Conservation (phyloP, 2,113 vertebrate genomes). For the Aegotheles bennettii region DNA sequence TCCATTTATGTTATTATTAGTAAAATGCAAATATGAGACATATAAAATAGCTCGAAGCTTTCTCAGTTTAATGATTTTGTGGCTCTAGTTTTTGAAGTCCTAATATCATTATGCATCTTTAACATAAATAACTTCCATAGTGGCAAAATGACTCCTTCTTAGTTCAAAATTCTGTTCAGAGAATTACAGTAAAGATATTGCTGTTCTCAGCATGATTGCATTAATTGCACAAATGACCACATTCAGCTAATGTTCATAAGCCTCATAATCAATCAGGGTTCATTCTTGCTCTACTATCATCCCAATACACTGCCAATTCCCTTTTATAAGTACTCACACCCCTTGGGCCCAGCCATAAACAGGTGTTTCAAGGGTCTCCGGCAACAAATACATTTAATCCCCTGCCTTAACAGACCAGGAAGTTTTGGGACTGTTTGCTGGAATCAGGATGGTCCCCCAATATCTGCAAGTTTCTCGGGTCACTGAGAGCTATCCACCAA, state of each 20-base stretch:
- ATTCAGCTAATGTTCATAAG: constrained; percentile 19
- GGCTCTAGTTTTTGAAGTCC: neutral
- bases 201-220: constrained; percentile 40
- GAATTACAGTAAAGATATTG: constrained; percentile 24
- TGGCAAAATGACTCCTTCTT: constrained; percentile 28
- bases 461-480: neutral
- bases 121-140: constrained; percentile 24
- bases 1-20: neutral
- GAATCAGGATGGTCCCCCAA: rapidly evolving
- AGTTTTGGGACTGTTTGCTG: neutral
- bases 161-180: constrained; percentile 16
- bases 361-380: neutral
- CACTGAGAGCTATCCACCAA: neutral
- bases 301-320: neutral
- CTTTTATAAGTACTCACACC: neutral
- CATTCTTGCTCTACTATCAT: neutral
- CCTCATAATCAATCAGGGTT: constrained; percentile 27
- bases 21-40: neutral
- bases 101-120: constrained; percentile 17
- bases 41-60: constrained; percentile 5
- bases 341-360: neutral
- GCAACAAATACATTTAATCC: neutral
- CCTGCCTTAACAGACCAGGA: neutral
- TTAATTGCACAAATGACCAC: constrained; percentile 33
- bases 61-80: constrained; percentile 16